Conservation (phyloP, 2,797 vertebrate genomes). For the Pygocentrus nattereri region DNA sequence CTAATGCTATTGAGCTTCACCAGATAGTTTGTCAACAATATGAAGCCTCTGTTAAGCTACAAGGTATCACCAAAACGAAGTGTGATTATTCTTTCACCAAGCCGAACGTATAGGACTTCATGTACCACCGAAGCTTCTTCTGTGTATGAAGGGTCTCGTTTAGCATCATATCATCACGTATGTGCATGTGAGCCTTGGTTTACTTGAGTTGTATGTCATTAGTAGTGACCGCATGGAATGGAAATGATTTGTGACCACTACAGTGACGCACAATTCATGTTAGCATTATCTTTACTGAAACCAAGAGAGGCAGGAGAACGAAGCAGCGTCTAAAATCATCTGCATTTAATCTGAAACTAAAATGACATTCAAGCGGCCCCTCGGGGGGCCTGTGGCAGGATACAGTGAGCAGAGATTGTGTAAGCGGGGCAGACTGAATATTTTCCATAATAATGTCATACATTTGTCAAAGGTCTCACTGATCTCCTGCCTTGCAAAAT, state of each 20-base stretch:
- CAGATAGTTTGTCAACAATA: too few relatives aligned
- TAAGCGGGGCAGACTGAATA: neutral
- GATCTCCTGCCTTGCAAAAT: conserved; percentile 19
- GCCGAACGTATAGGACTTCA: neutral
- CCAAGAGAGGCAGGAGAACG: neutral
- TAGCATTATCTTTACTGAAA: neutral
- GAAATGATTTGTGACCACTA: neutral
- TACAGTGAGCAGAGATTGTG: neutral
- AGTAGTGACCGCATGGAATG: conserved; percentile 13
- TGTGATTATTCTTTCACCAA: too few relatives aligned
- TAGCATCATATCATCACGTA: neutral
- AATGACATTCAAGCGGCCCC: conserved; percentile 1
- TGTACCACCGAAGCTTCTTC: neutral
- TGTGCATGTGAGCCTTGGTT: neutral
- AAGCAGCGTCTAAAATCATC: conserved; percentile 15
- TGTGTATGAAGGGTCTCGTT: neutral
- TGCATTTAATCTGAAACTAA: conserved; percentile 24
- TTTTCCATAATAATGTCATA: conserved; percentile 18
- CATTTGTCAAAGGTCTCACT: conserved; percentile 4
- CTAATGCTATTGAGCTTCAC: too few relatives aligned
- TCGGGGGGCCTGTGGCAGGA: neutral
- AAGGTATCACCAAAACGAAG: too few relatives aligned
- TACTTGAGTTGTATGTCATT: neutral
- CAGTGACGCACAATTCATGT: neutral
- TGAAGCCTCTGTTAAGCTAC: too few relatives aligned